phyloP scores from a whole-genome alignment of 2,888 invertebrate genomes.

The Drosophila heteroneura region DNA sequence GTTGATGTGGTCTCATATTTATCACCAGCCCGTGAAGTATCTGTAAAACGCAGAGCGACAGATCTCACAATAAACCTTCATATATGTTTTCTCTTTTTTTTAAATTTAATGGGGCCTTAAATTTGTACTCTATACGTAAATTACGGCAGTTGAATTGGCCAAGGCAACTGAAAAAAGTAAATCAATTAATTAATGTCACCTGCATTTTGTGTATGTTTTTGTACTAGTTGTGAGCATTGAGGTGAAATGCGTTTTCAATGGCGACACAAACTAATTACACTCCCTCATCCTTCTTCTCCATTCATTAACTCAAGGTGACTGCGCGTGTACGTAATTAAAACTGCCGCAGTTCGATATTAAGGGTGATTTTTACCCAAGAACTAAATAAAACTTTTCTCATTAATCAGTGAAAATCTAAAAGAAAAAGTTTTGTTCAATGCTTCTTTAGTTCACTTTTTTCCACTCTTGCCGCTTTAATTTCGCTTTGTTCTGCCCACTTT shows the following conservation, averaged over 20 bases:
- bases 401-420: constrained; percentile 82
- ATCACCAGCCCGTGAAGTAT: constrained; percentile 91
- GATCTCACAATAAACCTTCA: constrained; percentile 1
- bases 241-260: constrained; percentile 64
- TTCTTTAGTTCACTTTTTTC: constrained; percentile 15
- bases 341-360: constrained; percentile 65
- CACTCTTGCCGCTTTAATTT: constrained; percentile 67
- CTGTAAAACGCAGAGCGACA: constrained; percentile 79
- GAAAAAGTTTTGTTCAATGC: constrained; percentile 77
- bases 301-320: constrained; percentile 1
- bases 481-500: constrained; percentile 56
- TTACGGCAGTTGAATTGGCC: constrained; percentile 7
- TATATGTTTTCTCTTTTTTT: not conserved
- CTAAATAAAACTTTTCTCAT: constrained; percentile 80
- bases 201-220: constrained; percentile 45
- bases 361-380: constrained; percentile 53
- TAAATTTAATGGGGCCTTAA: constrained; percentile 36
- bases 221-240: constrained; percentile 45
- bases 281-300: not conserved
- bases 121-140: constrained; percentile 1
- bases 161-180: constrained; percentile 44
- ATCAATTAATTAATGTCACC: constrained; percentile 82
- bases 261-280: constrained; percentile 75
- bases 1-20: constrained; percentile 94
- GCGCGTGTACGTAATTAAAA: constrained; percentile 77